phyloP scores from a whole-genome alignment of 2,113 vertebrate genomes.

The Butorides virescens region DNA sequence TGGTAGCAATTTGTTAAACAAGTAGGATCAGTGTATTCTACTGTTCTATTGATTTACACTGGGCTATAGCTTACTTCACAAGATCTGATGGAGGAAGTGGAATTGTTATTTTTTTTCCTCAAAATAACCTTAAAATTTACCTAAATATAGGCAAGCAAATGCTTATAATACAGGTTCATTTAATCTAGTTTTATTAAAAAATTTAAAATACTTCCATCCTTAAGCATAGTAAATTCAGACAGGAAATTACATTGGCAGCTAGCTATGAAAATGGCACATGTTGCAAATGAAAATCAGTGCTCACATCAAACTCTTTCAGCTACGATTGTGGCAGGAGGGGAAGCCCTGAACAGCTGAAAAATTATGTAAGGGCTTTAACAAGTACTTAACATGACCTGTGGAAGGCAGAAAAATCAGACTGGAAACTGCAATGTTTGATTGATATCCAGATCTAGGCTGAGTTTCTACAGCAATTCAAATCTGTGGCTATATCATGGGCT shows the following conservation, averaged over 20 bases:
- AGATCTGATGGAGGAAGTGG: not conserved
- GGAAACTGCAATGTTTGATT: not conserved
- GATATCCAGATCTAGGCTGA: not conserved
- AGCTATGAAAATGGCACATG: not conserved
- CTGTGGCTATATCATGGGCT: not conserved
- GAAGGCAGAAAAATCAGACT: not conserved
- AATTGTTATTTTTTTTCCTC: not conserved
- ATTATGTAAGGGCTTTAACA: not conserved
- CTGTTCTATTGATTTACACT: not conserved
- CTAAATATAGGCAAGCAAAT: not conserved
- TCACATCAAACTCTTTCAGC: not conserved
- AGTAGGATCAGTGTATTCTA: not conserved
- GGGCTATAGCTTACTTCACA: not conserved
- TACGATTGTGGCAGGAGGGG: not conserved
- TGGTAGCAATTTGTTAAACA: not conserved
- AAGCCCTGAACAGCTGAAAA: not conserved
- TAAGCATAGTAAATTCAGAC: not conserved
- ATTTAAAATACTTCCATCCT: not conserved
- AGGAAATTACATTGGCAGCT: constrained; percentile 23
- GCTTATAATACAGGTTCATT: not conserved
- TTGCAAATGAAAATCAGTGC: not conserved
- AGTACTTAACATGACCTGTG: not conserved
- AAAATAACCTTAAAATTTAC: not conserved
- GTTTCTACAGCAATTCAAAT: not conserved
- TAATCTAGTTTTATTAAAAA: constrained; percentile 15